phyloP scores from a whole-genome alignment of 1,140 invertebrate species.

The Drosophila pachea region DNA sequence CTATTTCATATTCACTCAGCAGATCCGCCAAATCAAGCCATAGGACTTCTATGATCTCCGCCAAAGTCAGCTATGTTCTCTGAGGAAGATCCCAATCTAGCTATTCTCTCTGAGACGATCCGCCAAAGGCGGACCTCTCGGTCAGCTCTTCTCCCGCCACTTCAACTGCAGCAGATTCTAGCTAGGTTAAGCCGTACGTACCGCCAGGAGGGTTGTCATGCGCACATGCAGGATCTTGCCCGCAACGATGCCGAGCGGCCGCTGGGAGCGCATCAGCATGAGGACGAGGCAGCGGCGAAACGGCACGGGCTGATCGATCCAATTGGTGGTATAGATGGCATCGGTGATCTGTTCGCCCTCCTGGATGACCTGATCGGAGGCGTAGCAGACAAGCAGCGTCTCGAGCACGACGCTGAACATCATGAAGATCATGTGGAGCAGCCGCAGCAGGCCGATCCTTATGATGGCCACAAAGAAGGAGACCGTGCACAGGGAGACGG shows the following conservation, averaged over 20 bases:
- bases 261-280: slow-evolving; percentile 54
- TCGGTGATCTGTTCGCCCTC: slow-evolving; percentile 36
- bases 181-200: slow-evolving; percentile 19
- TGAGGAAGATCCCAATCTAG: no score
- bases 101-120: no score
- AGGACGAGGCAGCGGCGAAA: slow-evolving; percentile 50
- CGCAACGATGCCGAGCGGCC: slow-evolving; percentile 35
- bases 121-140: no score
- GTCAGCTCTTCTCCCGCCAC: neutral
- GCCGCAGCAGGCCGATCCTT: slow-evolving; percentile 17
- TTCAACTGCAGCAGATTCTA: neutral
- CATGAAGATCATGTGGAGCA: slow-evolving; percentile 28
- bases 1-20: no score
- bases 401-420: slow-evolving; percentile 41
- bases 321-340: slow-evolving; percentile 60
- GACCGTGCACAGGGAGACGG: slow-evolving; percentile 40
- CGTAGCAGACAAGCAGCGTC: slow-evolving; percentile 57
- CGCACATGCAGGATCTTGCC: slow-evolving; percentile 45
- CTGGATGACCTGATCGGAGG: slow-evolving; percentile 43
- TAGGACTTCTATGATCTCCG: no score
- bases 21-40: no score
- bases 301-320: slow-evolving; percentile 46
- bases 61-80: no score
- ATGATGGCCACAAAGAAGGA: slow-evolving; percentile 46
- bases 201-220: slow-evolving; percentile 50